These are phyloP conservation scores for Tetramorium simillimum DNA, from an alignment of 1,140 invertebrate species.

Conservation along the genomic window DNA sequence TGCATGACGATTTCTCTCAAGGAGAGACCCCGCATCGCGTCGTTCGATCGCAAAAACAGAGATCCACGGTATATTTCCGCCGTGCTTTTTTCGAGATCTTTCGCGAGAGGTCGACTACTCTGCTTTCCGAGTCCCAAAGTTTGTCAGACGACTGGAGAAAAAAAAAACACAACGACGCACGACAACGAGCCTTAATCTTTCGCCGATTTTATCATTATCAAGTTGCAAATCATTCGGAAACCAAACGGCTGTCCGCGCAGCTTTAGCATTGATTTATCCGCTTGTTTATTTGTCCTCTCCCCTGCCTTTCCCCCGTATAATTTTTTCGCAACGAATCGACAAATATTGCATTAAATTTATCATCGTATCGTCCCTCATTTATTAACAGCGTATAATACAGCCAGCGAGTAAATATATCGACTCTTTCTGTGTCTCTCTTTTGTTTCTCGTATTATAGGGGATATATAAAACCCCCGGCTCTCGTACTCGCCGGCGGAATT, in stretches of 20 bases:
- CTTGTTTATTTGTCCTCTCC: neutral
- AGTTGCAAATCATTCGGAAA: neutral
- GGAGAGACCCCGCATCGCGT: neutral
- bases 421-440: neutral
- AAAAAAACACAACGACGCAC: neutral
- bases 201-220: neutral
- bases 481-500: neutral
- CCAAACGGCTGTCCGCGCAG: too few relatives aligned
- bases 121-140: too few relatives aligned
- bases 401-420: neutral
- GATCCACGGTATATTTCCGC: neutral
- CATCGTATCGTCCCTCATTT: neutral
- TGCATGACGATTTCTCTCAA: conserved; percentile 54
- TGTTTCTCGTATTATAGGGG: neutral
- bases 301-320: neutral
- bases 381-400: neutral
- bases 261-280: neutral
- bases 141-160: neutral
- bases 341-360: conserved; percentile 10
- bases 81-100: neutral
- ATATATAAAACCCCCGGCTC: neutral
- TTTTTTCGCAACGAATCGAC: neutral
- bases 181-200: neutral
- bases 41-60: neutral
- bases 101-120: neutral